Evolutionary conservation across 2,797 vertebrate genomes (phyloP).

Genomic region (Aotus griseimembra): DNA sequence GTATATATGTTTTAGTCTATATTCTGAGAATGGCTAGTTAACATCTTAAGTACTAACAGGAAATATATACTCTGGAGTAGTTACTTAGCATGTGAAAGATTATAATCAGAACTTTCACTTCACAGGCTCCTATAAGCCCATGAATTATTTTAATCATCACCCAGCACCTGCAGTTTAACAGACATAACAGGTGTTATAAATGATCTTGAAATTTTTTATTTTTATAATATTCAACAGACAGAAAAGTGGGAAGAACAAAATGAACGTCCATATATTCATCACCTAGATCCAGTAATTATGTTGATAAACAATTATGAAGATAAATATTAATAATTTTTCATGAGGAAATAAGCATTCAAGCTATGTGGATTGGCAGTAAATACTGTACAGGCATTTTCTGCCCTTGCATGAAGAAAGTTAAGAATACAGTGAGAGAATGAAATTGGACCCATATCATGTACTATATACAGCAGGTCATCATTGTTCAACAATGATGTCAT

Average conservation of each 20-base stretch:
- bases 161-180: background rate
- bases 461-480: background rate
- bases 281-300: background rate
- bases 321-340: constrained; percentile 19
- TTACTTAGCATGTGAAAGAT: background rate
- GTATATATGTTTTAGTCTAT: background rate
- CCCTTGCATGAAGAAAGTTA: background rate
- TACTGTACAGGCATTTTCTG: background rate
- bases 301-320: background rate
- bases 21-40: background rate
- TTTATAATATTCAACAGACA: background rate
- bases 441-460: background rate
- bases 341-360: background rate
- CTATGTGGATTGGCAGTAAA: background rate
- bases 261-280: background rate
- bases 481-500: background rate
- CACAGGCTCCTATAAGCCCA: background rate
- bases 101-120: background rate
- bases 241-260: background rate
- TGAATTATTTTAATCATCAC: background rate
- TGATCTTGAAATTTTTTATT: constrained; percentile 9
- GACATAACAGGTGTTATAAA: background rate
- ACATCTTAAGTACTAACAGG: background rate
- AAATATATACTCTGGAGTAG: background rate
- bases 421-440: background rate